Evolutionary conservation across 2,797 vertebrate genomes (phyloP).

Genomic region (Buceros bicornis): DNA sequence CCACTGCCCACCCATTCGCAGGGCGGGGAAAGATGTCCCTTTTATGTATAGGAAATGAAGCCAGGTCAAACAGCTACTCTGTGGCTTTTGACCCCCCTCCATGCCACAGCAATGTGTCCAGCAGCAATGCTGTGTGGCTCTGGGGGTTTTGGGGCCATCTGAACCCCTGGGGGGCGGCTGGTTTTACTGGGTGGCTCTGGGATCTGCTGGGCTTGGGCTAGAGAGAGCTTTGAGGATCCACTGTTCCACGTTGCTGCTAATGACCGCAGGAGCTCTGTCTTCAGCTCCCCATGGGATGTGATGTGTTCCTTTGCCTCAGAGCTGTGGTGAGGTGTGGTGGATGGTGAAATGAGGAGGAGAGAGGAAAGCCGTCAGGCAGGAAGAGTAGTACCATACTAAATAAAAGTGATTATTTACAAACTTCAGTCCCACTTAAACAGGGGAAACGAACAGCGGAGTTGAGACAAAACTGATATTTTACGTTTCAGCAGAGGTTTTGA

Average conservation of each 20-base stretch:
- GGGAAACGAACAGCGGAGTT: background rate
- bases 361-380: background rate
- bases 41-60: background rate
- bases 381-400: background rate
- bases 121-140: background rate
- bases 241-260: too few species aligned
- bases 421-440: background rate
- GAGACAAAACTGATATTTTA: background rate
- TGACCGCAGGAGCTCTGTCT: too few species aligned
- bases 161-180: too few species aligned
- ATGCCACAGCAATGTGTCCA: background rate
- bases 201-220: too few species aligned
- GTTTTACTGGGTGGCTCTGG: too few species aligned
- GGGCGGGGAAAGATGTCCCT: background rate
- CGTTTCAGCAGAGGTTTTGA: background rate
- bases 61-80: background rate
- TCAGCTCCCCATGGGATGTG: too few species aligned
- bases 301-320: background rate
- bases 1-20: background rate
- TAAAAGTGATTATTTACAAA: background rate
- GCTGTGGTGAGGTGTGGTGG: accelerated
- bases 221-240: too few species aligned
- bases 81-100: background rate
- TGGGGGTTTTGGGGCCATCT: background rate
- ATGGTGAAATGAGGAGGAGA: background rate